Evolutionary conservation across 37 sponge, comb jelly and placozoan genomes (phyloP), one percentile per base, ranked within the genome.

Genomic region (Ianthella basta): DNA sequence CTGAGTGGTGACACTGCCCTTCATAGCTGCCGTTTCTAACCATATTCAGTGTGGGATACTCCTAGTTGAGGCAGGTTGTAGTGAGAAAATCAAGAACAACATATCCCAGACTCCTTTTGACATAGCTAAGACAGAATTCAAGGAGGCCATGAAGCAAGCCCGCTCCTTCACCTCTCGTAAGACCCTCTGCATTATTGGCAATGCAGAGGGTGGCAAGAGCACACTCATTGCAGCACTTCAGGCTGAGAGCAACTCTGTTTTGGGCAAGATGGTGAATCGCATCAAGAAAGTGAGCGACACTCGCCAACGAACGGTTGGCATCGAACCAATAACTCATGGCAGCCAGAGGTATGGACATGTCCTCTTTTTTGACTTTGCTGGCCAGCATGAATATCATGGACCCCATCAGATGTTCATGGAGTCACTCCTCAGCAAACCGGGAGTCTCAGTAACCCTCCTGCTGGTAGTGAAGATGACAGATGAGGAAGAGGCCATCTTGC

Each of bases 381-480:
- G 73, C 13, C 73, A 72, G 30, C 73, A 72, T 29, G 73, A 72
- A 21, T 72, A 72, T 40, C 73, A 72, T 32, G 73, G 73, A 30
- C 73, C 73, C 20, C 73, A 72, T 37, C 32, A 72, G 73, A 72
- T 37, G 20, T 72, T 72, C 39, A 20, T 72, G 37, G 73, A 72
- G 19, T 33, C 73, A 20, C 23, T 72, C 4, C 40, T 72, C 37
- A 37, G 40, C 40, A 72, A 37, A 72, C 12, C 32, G 12, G 14
- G 35, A 32, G 18, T 29, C 73, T 37, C 73, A 37, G 37, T 72
- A 8, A 38, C 73, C 41, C 16, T 72, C 73, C 18, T 72, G 20
- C 32, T 72, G 8, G 40, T 72, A 37, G 73, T 72, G 73, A 72
- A 72, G 39, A 40, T 37, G 20, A 72, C 73, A 34, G 73, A 72